Conservation (phyloP, 2,888 invertebrate species). For the Subacronicta megacephala region DNA sequence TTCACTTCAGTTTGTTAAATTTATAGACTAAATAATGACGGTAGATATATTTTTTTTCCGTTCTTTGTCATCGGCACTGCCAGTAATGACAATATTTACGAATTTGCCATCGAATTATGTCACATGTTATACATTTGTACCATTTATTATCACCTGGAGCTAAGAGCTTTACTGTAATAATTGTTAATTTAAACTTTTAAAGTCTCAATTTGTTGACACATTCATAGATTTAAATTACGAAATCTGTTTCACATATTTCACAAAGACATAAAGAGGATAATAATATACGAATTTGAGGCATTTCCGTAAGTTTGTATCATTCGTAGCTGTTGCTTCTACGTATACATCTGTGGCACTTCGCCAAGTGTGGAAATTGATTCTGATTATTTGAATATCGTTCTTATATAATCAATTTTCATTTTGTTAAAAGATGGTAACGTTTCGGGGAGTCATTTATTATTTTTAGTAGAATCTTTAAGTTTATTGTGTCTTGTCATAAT, state of each 20-base stretch:
- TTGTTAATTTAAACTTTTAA: conserved; percentile 26
- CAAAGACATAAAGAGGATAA: conserved; percentile 40
- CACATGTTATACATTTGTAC: conserved; percentile 25
- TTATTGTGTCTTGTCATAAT: neutral
- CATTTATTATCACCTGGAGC: conserved; percentile 26
- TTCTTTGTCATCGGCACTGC: neutral
- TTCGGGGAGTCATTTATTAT: neutral
- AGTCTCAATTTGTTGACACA: conserved; percentile 39
- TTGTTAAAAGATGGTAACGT: neutral
- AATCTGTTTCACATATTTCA: conserved; percentile 47
- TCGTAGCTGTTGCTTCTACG: conserved; percentile 20
- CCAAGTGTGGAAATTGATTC: conserved; percentile 46
- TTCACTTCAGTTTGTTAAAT: conserved; percentile 15
- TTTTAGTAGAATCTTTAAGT: neutral
- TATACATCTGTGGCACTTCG: conserved; percentile 41
- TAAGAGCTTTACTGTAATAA: conserved; percentile 28
- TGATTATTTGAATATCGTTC: no score
- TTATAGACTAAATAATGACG: conserved; percentile 17
- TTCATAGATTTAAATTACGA: conserved; percentile 36
- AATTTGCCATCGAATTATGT: conserved; percentile 20
- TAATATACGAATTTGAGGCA: conserved; percentile 47
- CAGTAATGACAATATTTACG: conserved; percentile 29
- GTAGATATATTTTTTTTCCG: conserved; percentile 11
- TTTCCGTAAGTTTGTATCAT: conserved; percentile 35
- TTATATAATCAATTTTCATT: neutral